Conservation (phyloP, 1,140 invertebrate genomes). For the Aplysia californica region DNA sequence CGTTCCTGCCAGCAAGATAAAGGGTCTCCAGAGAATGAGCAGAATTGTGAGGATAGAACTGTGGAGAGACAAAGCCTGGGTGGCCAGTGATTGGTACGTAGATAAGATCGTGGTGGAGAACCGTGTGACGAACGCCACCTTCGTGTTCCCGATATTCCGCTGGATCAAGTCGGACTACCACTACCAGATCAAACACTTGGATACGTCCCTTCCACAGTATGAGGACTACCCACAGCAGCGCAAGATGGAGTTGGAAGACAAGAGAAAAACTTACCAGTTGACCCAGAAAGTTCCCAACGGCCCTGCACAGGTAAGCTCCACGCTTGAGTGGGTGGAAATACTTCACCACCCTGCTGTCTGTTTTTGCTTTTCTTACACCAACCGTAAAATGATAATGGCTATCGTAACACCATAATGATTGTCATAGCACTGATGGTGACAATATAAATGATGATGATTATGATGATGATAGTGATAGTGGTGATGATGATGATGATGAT, state of each 20-base stretch:
- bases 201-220: conserved; percentile 68
- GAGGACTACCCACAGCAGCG: conserved; percentile 64
- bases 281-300: conserved; percentile 57
- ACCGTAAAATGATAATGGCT: too few species aligned
- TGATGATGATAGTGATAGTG: too few species aligned
- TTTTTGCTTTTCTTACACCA: too few species aligned
- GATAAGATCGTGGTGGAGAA: conserved; percentile 66
- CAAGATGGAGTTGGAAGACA: conserved; percentile 63
- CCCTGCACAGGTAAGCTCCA: conserved; percentile 66
- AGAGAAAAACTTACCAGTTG: conserved; percentile 61
- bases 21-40: conserved; percentile 43
- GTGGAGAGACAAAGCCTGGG: conserved; percentile 65
- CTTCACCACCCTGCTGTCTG: too few species aligned
- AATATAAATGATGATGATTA: too few species aligned
- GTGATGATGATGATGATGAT: too few species aligned
- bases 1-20: conserved; percentile 41
- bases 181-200: conserved; percentile 67
- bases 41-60: conserved; percentile 60
- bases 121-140: conserved; percentile 53
- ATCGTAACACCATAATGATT: too few species aligned
- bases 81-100: conserved; percentile 68
- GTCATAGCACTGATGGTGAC: too few species aligned
- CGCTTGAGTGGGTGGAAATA: too few species aligned
- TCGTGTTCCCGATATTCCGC: conserved; percentile 68
- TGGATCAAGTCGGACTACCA: conserved; percentile 67